These are phyloP conservation scores for Ips nitidus DNA, from an alignment of 1,140 invertebrate species.

Conservation along the genomic window DNA sequence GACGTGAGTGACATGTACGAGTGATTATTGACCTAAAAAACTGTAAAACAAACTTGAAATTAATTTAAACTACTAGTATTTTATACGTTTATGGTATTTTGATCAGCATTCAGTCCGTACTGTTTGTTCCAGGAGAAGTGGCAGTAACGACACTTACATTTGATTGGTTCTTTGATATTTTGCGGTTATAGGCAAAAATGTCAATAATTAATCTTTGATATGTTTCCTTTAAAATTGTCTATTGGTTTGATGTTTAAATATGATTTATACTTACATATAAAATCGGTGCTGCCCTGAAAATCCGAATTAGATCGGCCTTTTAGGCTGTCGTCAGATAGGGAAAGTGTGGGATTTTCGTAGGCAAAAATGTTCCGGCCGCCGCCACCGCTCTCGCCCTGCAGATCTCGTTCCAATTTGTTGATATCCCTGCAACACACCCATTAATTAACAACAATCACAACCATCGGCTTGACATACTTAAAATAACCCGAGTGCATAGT, in stretches of 20 bases:
- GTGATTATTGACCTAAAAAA: too few species aligned
- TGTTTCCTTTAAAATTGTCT: too few species aligned
- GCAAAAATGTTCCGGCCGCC: constrained; percentile 24
- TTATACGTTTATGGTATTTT: too few species aligned
- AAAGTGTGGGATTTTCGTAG: constrained; percentile 33
- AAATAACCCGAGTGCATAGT: neutral
- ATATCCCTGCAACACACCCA: constrained; percentile 20
- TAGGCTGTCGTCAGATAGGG: constrained; percentile 26
- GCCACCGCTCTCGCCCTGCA: constrained; percentile 35
- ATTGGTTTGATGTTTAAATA: too few species aligned
- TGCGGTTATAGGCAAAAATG: neutral
- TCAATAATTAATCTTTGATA: neutral
- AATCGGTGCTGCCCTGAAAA: constrained; percentile 35
- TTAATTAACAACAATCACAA: too few species aligned
- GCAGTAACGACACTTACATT: too few species aligned
- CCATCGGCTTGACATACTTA: neutral
- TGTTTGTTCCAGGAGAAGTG: too few species aligned
- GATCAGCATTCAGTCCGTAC: too few species aligned
- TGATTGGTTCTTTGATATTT: neutral
- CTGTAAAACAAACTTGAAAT: too few species aligned
- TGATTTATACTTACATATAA: constrained; percentile 27
- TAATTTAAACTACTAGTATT: too few species aligned
- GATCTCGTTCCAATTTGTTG: constrained; percentile 21
- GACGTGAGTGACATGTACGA: too few species aligned
- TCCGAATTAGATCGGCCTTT: constrained; percentile 15